These are phyloP conservation scores for Brachypodius melanocephalos DNA, from an alignment of 2,113 vertebrate genomes.

Conservation along the genomic window DNA sequence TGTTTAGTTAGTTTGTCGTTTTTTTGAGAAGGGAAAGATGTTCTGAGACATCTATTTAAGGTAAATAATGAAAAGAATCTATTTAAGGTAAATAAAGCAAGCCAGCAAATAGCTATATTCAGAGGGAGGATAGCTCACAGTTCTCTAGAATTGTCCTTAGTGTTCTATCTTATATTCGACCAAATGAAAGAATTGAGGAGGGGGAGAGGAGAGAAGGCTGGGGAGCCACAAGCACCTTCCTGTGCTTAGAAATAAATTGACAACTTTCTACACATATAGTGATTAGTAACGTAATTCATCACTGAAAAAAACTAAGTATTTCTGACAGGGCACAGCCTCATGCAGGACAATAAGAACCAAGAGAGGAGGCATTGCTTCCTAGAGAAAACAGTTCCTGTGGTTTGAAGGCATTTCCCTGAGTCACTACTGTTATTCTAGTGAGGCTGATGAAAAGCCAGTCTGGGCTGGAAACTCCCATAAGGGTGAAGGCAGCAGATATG, in stretches of 20 bases:
- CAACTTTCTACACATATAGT: not conserved
- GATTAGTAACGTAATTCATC: not conserved
- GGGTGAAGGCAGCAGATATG: not conserved
- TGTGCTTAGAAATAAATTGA: not conserved
- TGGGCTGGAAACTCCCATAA: not conserved
- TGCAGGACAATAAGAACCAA: not conserved
- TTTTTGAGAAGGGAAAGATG: not conserved
- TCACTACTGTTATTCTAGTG: not conserved
- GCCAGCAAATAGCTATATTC: not conserved
- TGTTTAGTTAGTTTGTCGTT: not conserved
- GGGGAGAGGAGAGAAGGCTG: not conserved
- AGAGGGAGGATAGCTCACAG: not conserved
- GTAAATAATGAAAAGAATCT: not conserved
- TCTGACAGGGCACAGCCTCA: not conserved
- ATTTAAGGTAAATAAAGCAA: not conserved
- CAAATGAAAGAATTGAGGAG: fast-evolving
- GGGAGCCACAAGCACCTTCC: not conserved
- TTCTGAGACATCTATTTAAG: not conserved
- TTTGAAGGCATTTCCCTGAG: not conserved
- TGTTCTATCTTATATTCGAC: not conserved
- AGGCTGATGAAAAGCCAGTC: not conserved
- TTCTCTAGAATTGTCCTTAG: not conserved
- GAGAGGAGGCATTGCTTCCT: not conserved
- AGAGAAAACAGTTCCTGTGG: not conserved
- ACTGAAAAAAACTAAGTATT: not conserved